These are phyloP conservation scores for Sitta europaea DNA, from an alignment of 2,113 vertebrate genomes.

Conservation along the genomic window DNA sequence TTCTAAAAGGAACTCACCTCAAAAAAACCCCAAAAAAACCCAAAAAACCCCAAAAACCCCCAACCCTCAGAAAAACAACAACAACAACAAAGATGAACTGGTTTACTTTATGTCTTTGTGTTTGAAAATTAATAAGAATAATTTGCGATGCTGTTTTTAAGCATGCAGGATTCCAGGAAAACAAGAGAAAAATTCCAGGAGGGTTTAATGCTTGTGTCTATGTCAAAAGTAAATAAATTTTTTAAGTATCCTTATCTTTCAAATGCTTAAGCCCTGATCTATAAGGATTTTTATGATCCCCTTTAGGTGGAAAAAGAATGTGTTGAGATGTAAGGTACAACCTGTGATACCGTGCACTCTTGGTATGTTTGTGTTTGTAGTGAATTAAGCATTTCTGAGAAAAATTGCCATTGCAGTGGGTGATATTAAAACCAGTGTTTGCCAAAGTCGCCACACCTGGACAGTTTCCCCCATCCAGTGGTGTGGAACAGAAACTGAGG, in stretches of 20 bases:
- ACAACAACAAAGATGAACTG: not conserved
- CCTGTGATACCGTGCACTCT: rapidly evolving
- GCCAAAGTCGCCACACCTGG: not conserved
- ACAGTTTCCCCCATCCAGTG: not conserved
- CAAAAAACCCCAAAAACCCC: too few species aligned
- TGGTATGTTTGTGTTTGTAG: not conserved
- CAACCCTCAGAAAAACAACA: too few species aligned
- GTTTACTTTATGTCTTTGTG: not conserved
- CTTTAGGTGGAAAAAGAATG: not conserved
- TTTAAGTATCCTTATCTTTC: not conserved
- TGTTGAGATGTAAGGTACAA: not conserved
- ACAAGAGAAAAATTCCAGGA: not conserved
- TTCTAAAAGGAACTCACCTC: not conserved
- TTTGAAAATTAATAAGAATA: not conserved
- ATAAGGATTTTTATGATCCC: not conserved
- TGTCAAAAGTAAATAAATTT: not conserved
- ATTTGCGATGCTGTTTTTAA: not conserved
- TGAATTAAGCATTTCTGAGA: not conserved
- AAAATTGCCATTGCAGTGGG: not conserved
- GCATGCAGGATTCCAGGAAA: not conserved
- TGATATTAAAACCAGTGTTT: not conserved
- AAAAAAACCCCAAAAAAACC: too few species aligned
- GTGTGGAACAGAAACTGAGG: not conserved
- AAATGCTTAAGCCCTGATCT: not conserved
- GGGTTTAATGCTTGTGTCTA: not conserved